These are phyloP conservation scores for Tigriopus californicus DNA, from an alignment of 2,888 invertebrate genomes.

Conservation along the genomic window DNA sequence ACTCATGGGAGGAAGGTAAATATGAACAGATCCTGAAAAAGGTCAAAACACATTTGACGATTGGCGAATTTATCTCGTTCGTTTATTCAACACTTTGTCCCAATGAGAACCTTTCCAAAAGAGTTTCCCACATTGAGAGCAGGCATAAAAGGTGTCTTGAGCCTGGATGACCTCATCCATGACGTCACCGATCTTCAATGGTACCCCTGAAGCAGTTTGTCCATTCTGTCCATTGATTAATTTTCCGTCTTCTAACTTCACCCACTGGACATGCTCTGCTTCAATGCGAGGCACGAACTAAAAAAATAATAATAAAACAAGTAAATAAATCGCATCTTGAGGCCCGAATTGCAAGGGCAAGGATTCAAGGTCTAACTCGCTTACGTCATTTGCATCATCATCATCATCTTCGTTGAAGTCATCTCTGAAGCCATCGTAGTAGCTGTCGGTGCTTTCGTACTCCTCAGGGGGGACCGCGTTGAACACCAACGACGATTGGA, in stretches of 20 bases:
- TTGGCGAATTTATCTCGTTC: background rate
- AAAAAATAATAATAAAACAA: too few relatives aligned
- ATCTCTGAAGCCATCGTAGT: too few relatives aligned
- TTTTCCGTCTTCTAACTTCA: background rate
- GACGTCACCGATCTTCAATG: background rate
- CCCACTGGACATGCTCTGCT: background rate
- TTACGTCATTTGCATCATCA: background rate
- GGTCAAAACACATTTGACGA: too few relatives aligned
- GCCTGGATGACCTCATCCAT: background rate
- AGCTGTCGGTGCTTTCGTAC: too few relatives aligned
- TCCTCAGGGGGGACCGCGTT: too few relatives aligned
- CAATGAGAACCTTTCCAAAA: constrained; percentile 14
- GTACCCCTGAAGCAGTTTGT: background rate
- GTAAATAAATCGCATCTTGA: too few relatives aligned
- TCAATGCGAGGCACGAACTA: too few relatives aligned
- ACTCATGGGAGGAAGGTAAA: too few relatives aligned
- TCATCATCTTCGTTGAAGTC: background rate
- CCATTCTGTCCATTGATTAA: background rate
- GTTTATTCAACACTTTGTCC: background rate
- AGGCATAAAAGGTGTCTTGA: constrained; percentile 13
- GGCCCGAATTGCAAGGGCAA: too few relatives aligned
- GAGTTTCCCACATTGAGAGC: constrained; percentile 6
- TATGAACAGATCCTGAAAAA: too few relatives aligned
- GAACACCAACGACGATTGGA: too few relatives aligned
- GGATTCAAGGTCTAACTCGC: background rate